Base-by-base conservation (phyloP, 2,797 vertebrate species). In the Antennarius maculatus region DNA sequence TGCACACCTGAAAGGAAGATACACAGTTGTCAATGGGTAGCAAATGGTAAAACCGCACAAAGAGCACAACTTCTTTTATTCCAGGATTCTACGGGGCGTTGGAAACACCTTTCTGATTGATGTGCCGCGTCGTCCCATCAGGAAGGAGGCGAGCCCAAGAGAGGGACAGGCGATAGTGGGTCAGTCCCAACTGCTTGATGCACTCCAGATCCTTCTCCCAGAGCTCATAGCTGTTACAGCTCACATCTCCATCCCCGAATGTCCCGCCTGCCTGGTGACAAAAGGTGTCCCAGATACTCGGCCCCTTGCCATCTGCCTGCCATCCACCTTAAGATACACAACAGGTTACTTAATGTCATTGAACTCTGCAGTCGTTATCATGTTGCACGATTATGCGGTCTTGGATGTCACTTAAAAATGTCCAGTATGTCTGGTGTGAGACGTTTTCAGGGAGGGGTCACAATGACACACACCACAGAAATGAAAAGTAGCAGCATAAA, bases 131-230 rank as follows among this genome's bases (percentile, higher is more conserved):
- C 79, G 93, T 96, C 88, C 97, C 96, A 90, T 97, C 94, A 86
- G 97, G 96, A 92, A 99, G 95, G 83, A 99, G 93, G 89, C 96
- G 95, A 88, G 97, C 93, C 97, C 97, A 98, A 89, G 96, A 97
- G 91, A 98, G 80, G 88, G 97, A 99, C 86, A 98, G 93, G 84
- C 95, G 94, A 89, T 98, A 98, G 94, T 98, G 96, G 66, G 95
- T 97, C 90, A 98, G 93, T 88, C 96, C 96, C 86, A 99, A 94
- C 93, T 95, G 94, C 92, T 90, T 94, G 92, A 98, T 95, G 89
- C 96, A 97, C 93, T 94, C 94, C 92, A 97, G 92, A 92, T 96
- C 97, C 92, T 96, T 93, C 74, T 95, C 93, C 97, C 97, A 98
- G 89, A 96, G 94, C 92, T 94, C 88, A 69, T 96, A 97, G 92